These are phyloP conservation scores for Porites evermanni DNA, from an alignment of 92 coral and sea anemone species.

Conservation along the genomic window DNA sequence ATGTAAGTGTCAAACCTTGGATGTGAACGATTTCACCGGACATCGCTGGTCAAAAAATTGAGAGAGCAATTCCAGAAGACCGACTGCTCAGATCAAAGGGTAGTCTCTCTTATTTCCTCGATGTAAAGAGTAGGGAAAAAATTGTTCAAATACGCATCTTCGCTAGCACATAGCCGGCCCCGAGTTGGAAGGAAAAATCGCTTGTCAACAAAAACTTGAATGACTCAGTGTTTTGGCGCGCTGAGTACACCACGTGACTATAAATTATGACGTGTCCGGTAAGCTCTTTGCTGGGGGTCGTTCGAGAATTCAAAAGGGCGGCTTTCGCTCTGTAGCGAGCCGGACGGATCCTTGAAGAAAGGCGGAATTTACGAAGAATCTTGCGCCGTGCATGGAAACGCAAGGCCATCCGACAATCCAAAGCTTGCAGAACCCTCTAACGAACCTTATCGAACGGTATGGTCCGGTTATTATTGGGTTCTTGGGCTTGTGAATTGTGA, in stretches of 20 bases:
- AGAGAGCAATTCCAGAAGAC: too few species aligned
- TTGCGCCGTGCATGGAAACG: constrained; percentile 99
- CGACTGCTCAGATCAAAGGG: too few species aligned
- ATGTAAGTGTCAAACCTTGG: too few species aligned
- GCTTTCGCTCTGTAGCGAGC: constrained; percentile 96
- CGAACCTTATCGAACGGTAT: constrained; percentile 95
- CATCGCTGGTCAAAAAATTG: too few species aligned
- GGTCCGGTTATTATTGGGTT: constrained; percentile 89
- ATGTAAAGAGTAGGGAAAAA: too few species aligned
- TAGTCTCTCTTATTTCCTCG: too few species aligned
- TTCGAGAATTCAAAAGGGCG: constrained; percentile 98
- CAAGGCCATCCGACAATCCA: constrained; percentile 99
- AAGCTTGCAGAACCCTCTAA: constrained; percentile 93
- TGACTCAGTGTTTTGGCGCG: constrained; percentile 92
- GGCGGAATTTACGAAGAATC: constrained; percentile 84
- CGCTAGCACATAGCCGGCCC: too few species aligned
- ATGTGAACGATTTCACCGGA: too few species aligned
- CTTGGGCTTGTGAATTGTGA: constrained; percentile 68
- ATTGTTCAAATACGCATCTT: too few species aligned
- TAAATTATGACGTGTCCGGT: constrained; percentile 86
- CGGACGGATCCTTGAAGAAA: constrained; percentile 79
- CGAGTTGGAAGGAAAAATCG: not conserved
- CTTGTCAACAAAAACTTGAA: constrained; percentile 21
- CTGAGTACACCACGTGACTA: constrained; percentile 79
- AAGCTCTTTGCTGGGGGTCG: constrained; percentile 99